Percentiles rank a stretch among this genome's conserved stretches.
These are phyloP conservation scores for Dryobates pubescens DNA, from an alignment of 2,797 vertebrate genomes.

Conservation along the genomic window DNA sequence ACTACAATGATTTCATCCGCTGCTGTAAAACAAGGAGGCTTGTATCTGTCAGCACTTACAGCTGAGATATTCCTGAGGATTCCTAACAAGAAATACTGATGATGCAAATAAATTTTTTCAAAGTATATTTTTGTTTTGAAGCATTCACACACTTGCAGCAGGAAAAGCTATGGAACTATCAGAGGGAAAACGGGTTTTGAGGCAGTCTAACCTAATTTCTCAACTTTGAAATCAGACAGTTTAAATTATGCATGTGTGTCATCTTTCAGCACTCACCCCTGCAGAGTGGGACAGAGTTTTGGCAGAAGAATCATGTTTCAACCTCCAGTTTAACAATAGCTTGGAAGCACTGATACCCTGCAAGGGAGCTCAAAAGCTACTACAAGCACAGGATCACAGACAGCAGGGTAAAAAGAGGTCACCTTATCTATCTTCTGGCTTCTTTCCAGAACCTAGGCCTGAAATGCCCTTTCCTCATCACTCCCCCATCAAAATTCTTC, in stretches of 20 bases:
- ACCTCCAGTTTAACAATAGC: slow-evolving; percentile 4
- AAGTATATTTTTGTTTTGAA: neutral
- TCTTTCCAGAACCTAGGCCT: neutral
- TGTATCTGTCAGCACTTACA: slow-evolving; percentile 11
- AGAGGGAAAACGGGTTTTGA: neutral
- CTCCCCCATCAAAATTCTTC: neutral
- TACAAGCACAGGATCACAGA: neutral
- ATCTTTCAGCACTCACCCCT: slow-evolving; percentile 35
- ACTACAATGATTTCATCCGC: accelerated
- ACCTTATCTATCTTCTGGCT: neutral
- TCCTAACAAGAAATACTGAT: neutral
- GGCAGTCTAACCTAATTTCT: neutral
- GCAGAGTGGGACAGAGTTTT: slow-evolving; percentile 28
- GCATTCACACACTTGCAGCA: neutral
- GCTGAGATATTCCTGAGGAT: slow-evolving; percentile 12
- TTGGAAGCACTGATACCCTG: neutral
- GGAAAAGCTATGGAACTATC: neutral
- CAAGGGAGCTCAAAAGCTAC: neutral
- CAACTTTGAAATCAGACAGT: neutral
- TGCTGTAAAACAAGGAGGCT: neutral
- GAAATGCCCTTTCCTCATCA: neutral
- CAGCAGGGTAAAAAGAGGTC: neutral
- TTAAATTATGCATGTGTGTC: neutral
- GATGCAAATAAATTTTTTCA: neutral
- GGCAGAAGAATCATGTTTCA: neutral